These are phyloP conservation scores for Phyllostomus hastatus DNA, from an alignment of 2,113 vertebrate genomes.

Conservation along the genomic window DNA sequence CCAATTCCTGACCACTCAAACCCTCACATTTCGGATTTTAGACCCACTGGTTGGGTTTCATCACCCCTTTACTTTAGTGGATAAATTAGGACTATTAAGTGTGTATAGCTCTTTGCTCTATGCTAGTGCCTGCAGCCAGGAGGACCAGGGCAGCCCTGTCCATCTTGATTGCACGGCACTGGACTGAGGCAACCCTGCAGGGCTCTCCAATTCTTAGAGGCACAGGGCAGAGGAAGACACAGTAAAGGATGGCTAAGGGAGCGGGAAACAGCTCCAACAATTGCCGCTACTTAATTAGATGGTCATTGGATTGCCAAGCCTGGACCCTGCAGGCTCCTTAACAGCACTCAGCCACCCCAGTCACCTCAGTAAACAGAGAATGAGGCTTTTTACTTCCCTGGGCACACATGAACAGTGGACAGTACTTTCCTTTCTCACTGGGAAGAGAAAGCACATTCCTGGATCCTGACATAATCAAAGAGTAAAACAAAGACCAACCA, in stretches of 20 bases:
- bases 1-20: not conserved
- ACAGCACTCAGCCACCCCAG: not conserved
- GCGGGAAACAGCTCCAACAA: not conserved
- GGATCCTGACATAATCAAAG: slow-evolving; percentile 25
- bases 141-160: not conserved
- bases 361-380: not conserved
- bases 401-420: not conserved
- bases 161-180: not conserved
- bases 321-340: not conserved
- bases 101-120: not conserved
- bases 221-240: not conserved
- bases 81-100: not conserved
- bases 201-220: not conserved
- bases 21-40: not conserved
- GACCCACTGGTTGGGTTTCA: not conserved
- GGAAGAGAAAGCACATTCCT: slow-evolving; percentile 15
- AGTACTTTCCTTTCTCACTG: not conserved
- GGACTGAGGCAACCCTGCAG: not conserved
- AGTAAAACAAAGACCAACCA: slow-evolving; percentile 9
- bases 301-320: slow-evolving; percentile 32
- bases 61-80: not conserved
- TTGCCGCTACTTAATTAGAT: not conserved
- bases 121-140: not conserved
- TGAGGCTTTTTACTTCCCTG: not conserved
- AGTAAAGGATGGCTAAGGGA: not conserved